These are phyloP conservation scores for cattle (Bos taurus) DNA, from an alignment of 2,113 vertebrate genomes.

Conservation along the genomic window DNA sequence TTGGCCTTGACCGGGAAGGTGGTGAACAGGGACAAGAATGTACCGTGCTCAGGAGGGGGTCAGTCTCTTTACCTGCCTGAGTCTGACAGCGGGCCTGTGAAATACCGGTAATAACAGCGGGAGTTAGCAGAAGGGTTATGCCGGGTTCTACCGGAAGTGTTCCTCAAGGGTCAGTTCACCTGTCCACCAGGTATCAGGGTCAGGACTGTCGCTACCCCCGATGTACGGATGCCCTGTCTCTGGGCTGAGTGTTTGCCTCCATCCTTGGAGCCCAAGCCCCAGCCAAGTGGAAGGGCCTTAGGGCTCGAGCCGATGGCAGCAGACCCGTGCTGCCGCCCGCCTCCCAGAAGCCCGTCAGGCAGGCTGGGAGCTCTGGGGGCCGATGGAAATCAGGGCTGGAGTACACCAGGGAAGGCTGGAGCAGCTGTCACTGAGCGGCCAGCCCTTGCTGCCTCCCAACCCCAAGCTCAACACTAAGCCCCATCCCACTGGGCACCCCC, in stretches of 20 bases:
- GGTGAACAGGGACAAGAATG: accelerated
- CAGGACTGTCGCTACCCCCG: accelerated
- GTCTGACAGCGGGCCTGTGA: accelerated
- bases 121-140: accelerated
- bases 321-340: accelerated
- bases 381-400: accelerated
- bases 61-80: not conserved
- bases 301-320: not conserved
- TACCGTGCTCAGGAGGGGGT: not conserved
- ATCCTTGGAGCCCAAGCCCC: not conserved
- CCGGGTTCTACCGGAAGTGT: accelerated
- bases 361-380: not conserved
- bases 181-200: accelerated
- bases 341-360: accelerated
- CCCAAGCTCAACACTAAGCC: not conserved
- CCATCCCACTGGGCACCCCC: not conserved
- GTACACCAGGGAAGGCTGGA: no score
- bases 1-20: not conserved
- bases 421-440: no score
- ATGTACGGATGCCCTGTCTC: accelerated
- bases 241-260: not conserved
- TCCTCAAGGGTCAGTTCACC: not conserved
- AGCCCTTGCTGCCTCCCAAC: no score
- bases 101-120: accelerated
- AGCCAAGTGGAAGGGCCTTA: accelerated